Conservation (phyloP, 1,140 invertebrate species). For the Drosophila aff. region DNA sequence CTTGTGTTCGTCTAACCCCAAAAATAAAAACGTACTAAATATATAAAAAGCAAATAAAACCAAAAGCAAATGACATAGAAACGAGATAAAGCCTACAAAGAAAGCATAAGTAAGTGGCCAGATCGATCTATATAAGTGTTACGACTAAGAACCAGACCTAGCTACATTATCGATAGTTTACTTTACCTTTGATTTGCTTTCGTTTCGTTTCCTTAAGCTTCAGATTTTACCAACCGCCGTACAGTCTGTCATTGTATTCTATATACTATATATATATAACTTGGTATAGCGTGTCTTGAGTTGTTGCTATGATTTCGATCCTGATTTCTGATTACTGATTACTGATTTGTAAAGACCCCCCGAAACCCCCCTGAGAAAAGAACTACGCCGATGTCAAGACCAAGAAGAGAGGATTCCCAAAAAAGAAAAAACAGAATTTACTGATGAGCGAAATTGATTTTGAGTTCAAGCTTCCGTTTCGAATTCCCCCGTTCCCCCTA, state of each 20-base stretch:
- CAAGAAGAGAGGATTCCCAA: slow-evolving; percentile 29
- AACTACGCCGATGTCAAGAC: slow-evolving; percentile 38
- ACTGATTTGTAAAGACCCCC: slow-evolving; percentile 19
- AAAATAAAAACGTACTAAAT: slow-evolving; percentile 52
- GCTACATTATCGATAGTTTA: slow-evolving; percentile 50
- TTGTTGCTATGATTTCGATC: slow-evolving; percentile 68
- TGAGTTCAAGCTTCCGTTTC: slow-evolving; percentile 15
- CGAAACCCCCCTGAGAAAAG: slow-evolving; percentile 1
- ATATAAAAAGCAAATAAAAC: slow-evolving; percentile 45
- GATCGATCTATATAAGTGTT: slow-evolving; percentile 38
- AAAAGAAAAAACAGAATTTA: not conserved
- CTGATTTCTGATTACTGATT: not conserved
- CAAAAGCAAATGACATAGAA: slow-evolving; percentile 50
- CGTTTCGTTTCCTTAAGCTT: slow-evolving; percentile 56
- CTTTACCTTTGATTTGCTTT: slow-evolving; percentile 71
- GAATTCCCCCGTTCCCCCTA: slow-evolving; percentile 10
- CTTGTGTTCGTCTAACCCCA: slow-evolving; percentile 90
- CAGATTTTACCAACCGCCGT: slow-evolving; percentile 22
- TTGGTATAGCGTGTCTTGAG: slow-evolving; percentile 65
- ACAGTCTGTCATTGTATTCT: slow-evolving; percentile 32
- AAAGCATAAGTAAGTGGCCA: slow-evolving; percentile 34
- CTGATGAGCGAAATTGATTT: slow-evolving; percentile 26
- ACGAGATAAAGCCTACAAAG: slow-evolving; percentile 41
- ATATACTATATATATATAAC: slow-evolving; percentile 32
- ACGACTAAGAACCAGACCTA: slow-evolving; percentile 44